Percentiles rank a stretch among this genome's conserved stretches.
Conservation (phyloP, 2,888 invertebrate species). For the Nomada lathburiana region DNA sequence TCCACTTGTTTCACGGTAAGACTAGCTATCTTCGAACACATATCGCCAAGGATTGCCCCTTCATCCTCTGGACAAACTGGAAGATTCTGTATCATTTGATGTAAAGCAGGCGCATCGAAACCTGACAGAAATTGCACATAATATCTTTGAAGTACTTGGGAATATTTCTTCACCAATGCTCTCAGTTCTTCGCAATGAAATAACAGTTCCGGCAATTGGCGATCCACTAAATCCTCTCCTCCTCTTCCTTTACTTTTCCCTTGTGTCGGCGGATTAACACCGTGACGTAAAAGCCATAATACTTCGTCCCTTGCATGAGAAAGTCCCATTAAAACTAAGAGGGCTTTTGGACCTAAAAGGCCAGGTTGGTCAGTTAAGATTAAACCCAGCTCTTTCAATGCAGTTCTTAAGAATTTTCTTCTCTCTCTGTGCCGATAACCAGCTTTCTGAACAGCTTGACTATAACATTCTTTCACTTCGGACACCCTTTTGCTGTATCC, state of each 20-base stretch:
- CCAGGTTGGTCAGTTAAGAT: slow-evolving; percentile 99
- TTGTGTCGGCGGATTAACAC: slow-evolving; percentile 96
- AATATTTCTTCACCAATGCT: slow-evolving; percentile 97
- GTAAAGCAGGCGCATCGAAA: slow-evolving; percentile 97
- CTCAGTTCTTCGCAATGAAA: slow-evolving; percentile 99
- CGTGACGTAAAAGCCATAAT: slow-evolving; percentile 97
- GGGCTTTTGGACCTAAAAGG: slow-evolving; percentile 97
- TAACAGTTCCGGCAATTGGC: slow-evolving; percentile 97
- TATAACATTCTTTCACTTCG: slow-evolving; percentile 98
- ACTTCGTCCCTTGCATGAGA: slow-evolving; percentile 99
- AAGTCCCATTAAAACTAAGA: slow-evolving; percentile 98
- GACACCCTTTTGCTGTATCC: slow-evolving; percentile 96
- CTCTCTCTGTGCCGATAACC: slow-evolving; percentile 97
- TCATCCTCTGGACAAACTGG: slow-evolving; percentile 97
- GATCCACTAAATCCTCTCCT: slow-evolving; percentile 96
- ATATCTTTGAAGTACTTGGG: slow-evolving; percentile 98
- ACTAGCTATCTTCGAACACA: slow-evolving; percentile 94
- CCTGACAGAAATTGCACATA: slow-evolving; percentile 98
- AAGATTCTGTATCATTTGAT: slow-evolving; percentile 92
- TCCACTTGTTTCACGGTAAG: slow-evolving; percentile 97
- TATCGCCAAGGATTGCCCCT: slow-evolving; percentile 95
- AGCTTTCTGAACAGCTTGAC: slow-evolving; percentile 95
- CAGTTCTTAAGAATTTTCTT: slow-evolving; percentile 97
- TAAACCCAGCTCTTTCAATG: slow-evolving; percentile 96
- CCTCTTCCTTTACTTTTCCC: slow-evolving; percentile 93